Base-by-base conservation (phyloP, 2,888 invertebrate genomes). In the Eilema griseolum region DNA sequence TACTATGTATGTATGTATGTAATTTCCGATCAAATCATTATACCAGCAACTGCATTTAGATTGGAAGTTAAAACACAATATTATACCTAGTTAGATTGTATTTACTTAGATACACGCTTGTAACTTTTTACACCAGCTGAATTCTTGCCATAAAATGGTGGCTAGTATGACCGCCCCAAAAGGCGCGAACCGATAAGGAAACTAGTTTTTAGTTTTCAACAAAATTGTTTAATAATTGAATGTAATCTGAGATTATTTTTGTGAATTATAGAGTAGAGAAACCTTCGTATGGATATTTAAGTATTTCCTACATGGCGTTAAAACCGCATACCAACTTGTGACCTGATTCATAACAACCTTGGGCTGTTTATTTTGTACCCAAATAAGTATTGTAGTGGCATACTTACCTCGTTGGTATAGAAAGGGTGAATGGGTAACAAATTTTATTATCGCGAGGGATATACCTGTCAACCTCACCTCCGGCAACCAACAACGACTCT, bases 171-270 rank as follows among this genome's bases (percentile, higher is more conserved):
- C 52, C 52, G n/a, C 20, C 52, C 52, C n/a, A 52, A 52, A 52
- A n/a, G 52, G 52, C 52, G n/a, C 52, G 23, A 37, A 16, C 33
- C 61, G 23, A 61, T 37, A 61, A n/a, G 61, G 33, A 37, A 33
- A 37, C 61, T 37, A 23, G 61, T 61, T 41, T 37, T 3, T 37
- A 23, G 61, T 61, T 41, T 37, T 3, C 52, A 24, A 41, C 62
- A 62, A 41, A 62, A 24, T 62, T 24, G 62, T 33, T 52, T 52
- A 10, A 52, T 52, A 52, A 52, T 52, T 52, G n/a, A n/a, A 52
- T 8, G 8, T 52, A n/a, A 52, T 52, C 52, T 10, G 52, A 52
- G 52, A 52, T 52, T 52, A 52, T 52, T 52, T 52, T 20, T 52
- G 52, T 52, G 52, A n/a, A 52, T n/a, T n/a, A 52, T 52, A n/a